Evolutionary conservation across 2,888 invertebrate genomes (phyloP).

Genomic region (Sacculina carcini): DNA sequence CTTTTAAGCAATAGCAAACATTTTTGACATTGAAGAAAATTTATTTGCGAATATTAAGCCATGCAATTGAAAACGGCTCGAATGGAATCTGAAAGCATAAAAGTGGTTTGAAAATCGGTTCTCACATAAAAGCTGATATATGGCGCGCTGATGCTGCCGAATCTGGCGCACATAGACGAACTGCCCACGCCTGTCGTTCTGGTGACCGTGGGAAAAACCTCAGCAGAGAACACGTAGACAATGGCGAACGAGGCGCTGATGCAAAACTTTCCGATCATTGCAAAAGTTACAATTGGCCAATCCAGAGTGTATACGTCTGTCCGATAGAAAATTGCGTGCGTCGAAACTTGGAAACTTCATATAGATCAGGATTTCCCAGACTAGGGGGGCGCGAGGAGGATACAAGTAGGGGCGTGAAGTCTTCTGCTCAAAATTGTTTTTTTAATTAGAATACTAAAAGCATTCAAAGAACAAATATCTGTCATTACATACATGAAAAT

Average conservation of each 20-base stretch:
- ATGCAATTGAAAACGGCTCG: background rate
- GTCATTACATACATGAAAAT: too few species aligned
- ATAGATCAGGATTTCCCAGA: background rate
- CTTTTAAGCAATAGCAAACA: too few species aligned
- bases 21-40: background rate
- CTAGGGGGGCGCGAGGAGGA: background rate
- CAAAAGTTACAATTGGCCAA: slow-evolving; percentile 36
- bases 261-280: slow-evolving; percentile 52
- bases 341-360: background rate
- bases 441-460: too few species aligned
- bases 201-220: slow-evolving; percentile 40
- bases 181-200: slow-evolving; percentile 42
- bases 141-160: slow-evolving; percentile 45
- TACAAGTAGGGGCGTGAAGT: background rate
- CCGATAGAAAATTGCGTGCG: background rate
- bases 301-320: background rate
- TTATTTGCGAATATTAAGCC: background rate
- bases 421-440: too few species aligned
- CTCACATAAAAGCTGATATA: slow-evolving; percentile 24
- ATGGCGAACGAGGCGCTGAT: slow-evolving; percentile 51
- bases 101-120: background rate
- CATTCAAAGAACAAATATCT: too few species aligned
- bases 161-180: slow-evolving; percentile 46
- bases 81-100: too few species aligned
- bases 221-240: slow-evolving; percentile 45